These are phyloP conservation scores for Syritta pipiens DNA, from an alignment of 2,888 invertebrate species.

Conservation along the genomic window DNA sequence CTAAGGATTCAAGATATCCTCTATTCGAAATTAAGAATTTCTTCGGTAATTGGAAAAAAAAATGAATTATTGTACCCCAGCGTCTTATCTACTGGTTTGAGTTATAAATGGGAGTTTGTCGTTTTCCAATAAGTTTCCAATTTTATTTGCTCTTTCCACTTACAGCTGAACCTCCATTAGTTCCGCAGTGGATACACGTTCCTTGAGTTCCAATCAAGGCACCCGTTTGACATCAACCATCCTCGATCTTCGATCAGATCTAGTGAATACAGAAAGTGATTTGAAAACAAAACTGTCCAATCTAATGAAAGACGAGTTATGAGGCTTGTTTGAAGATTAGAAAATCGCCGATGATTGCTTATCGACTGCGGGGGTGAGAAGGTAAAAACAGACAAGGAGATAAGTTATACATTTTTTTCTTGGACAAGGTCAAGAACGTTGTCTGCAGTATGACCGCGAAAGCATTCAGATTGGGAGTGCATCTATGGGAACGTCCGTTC, in stretches of 20 bases:
- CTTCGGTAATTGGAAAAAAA: too few species aligned
- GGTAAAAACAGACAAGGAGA: slow-evolving; percentile 12
- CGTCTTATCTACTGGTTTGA: slow-evolving; percentile 1
- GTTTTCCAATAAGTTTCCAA: slow-evolving; percentile 20
- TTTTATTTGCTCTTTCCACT: slow-evolving; percentile 18
- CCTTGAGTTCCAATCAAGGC: slow-evolving; percentile 13
- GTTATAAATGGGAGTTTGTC: background rate
- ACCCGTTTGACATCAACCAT: background rate
- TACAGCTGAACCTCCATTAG: slow-evolving; percentile 3
- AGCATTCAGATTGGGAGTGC: background rate
- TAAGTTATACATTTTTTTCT: slow-evolving; percentile 27
- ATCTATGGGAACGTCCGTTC: slow-evolving; percentile 15
- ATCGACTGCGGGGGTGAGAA: slow-evolving; percentile 21
- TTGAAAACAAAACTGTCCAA: background rate
- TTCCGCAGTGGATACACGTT: slow-evolving; percentile 7
- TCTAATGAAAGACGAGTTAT: slow-evolving; percentile 19
- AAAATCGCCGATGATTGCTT: slow-evolving; percentile 8
- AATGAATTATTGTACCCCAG: slow-evolving; percentile 1
- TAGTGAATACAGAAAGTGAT: slow-evolving; percentile 18
- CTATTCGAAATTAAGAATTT: too few species aligned
- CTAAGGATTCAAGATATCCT: too few species aligned
- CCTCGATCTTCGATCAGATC: slow-evolving; percentile 11
- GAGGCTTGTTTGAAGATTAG: slow-evolving; percentile 4
- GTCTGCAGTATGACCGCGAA: slow-evolving; percentile 4
- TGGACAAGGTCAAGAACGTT: slow-evolving; percentile 53